These are phyloP conservation scores for Pteruthius melanotis DNA, from an alignment of 2,113 vertebrate genomes.

Conservation along the genomic window DNA sequence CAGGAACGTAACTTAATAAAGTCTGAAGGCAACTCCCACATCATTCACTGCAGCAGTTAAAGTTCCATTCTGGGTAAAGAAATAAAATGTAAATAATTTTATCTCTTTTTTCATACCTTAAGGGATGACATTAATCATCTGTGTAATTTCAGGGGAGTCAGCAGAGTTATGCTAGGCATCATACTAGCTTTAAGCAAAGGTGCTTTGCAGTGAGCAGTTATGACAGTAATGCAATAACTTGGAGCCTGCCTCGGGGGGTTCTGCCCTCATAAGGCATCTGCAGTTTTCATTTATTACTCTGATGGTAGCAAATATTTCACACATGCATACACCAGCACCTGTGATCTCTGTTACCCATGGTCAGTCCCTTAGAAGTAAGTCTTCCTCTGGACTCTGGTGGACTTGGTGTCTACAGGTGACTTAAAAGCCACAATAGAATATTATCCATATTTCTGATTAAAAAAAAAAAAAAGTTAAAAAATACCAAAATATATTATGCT, in stretches of 20 bases:
- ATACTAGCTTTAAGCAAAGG: not conserved
- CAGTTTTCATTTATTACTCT: not conserved
- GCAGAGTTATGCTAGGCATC: not conserved
- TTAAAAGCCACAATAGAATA: not conserved
- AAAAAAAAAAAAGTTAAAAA: not conserved
- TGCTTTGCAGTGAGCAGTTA: slow-evolving; percentile 8
- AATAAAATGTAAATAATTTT: slow-evolving; percentile 26
- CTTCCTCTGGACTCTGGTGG: not conserved
- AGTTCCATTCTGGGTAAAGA: not conserved
- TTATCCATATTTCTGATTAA: not conserved
- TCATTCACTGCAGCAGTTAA: not conserved
- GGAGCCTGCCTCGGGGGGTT: not conserved
- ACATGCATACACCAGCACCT: not conserved
- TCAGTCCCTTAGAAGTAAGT: not conserved
- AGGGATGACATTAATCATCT: slow-evolving; percentile 1
- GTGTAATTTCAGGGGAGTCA: slow-evolving; percentile 14
- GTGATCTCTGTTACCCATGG: not conserved
- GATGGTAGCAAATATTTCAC: not conserved
- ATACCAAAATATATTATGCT: not conserved
- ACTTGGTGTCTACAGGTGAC: not conserved
- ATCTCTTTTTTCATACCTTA: not conserved
- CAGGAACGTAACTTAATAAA: not conserved
- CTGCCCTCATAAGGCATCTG: not conserved
- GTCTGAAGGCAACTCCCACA: not conserved
- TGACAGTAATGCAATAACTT: slow-evolving; percentile 13